A percentile compares a stretch with the other conserved stretches of the same genome.
phyloP scores from a whole-genome alignment of 1,140 invertebrate genomes.

The Pogonus chalceus region DNA sequence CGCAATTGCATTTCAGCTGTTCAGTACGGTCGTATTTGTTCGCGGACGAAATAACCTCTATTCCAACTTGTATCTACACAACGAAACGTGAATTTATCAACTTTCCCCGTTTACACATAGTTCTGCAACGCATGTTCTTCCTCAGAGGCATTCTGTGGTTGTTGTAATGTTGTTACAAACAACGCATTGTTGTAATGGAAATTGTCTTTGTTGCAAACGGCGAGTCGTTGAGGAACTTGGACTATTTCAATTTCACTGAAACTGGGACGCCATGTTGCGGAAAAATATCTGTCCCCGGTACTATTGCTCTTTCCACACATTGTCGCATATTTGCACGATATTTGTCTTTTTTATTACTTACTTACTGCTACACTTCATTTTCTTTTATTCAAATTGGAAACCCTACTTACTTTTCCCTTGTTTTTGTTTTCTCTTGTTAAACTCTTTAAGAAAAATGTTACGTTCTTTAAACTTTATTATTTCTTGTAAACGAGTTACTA shows the following conservation, averaged over 20 bases:
- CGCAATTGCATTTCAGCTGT: background rate
- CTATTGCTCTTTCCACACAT: no score
- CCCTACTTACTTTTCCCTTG: no score
- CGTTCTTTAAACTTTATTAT: no score
- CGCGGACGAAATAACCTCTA: background rate
- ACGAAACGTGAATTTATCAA: constrained; percentile 1
- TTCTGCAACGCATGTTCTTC: background rate
- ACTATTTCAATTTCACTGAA: constrained; percentile 1
- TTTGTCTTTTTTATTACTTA: no score
- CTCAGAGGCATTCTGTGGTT: background rate
- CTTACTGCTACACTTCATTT: no score
- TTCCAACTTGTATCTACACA: background rate
- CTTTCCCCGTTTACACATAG: constrained; percentile 2
- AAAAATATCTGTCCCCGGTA: no score
- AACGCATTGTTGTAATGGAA: constrained; percentile 5
- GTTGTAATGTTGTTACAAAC: constrained; percentile 5
- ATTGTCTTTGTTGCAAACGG: background rate
- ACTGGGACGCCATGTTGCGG: no score
- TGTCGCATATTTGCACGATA: no score
- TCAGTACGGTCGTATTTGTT: background rate
- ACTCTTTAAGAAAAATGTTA: no score
- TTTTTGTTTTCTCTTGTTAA: no score
- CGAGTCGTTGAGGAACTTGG: background rate
- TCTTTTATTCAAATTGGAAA: no score
- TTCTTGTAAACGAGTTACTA: no score